Base-by-base conservation (phyloP, 2,113 vertebrate species). In the Tetraodon nigroviridis region DNA sequence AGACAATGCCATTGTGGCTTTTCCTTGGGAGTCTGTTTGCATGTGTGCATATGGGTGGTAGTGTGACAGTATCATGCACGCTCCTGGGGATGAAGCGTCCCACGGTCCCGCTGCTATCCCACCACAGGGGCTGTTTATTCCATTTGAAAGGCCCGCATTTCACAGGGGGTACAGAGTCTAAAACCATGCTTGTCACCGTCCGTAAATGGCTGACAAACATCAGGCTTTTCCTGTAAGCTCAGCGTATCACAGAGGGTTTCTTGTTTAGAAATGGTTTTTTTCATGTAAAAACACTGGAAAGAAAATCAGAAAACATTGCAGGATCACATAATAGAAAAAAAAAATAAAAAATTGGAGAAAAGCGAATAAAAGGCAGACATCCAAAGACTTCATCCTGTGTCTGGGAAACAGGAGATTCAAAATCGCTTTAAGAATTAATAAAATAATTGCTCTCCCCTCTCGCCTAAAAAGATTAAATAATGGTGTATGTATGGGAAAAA, bases 401-500 rank as follows among this genome's bases (percentile, higher is more conserved):
- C 27, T 14, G 66, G 62, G 29, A 53, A 59, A 50, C 15, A 41
- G 63, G 61, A 57, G 75, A 55, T 68, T 75, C 51, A 68, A 66
- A 73, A 82, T 68, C 65, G 66, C 72, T 73, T 78, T 71, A 67
- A 84, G 76, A 82, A 70, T 76, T 4, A 27, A 4, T 83, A 69
- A 74, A 75, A 81, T 81, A 64, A 79, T 68, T 49, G 50, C 71
- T 46, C 73, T n/a, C 49, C 73, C 49, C 73, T n/a, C 47, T 49
- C 21, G 32, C 56, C 46, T 24, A n/a, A n/a, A n/a, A n/a, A n/a
- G n/a, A n/a, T n/a, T n/a, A n/a, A n/a, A n/a, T n/a, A n/a, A n/a
- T 75, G 83, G 87, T 77, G 84, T 93, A 91, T 90, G 91, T 92
- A 92, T 92, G 89, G 92, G 88, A 91, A 92, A 91, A 90, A 87